Conservation (phyloP, 2,888 invertebrate genomes). For the Dryobota labecula region DNA sequence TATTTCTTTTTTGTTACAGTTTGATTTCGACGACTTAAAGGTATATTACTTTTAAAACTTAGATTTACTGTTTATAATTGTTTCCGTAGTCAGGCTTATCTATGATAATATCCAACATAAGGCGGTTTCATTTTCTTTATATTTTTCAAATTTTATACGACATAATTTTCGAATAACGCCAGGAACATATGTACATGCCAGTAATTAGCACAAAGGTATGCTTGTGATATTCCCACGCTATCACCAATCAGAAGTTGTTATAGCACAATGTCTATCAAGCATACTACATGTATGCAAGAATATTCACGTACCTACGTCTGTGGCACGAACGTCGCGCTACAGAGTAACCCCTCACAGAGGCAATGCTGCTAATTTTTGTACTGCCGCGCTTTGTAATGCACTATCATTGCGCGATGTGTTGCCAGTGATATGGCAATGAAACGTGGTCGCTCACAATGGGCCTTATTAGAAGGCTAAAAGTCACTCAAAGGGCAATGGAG, state of each 20-base stretch:
- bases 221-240: not conserved
- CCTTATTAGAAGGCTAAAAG: too few species aligned
- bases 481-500: too few species aligned
- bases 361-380: not conserved
- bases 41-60: conserved; percentile 28
- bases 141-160: not conserved
- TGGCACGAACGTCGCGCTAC: not conserved
- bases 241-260: not conserved
- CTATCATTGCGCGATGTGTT: not conserved
- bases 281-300: too few species aligned
- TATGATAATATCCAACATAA: not conserved
- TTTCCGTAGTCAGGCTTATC: not conserved
- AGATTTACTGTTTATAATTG: not conserved
- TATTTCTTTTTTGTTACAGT: conserved; percentile 54
- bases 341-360: not conserved
- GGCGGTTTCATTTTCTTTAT: not conserved
- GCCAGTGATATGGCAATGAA: too few species aligned
- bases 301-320: too few species aligned
- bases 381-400: too few species aligned
- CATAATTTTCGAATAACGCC: not conserved
- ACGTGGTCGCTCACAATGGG: too few species aligned
- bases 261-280: not conserved
- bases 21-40: conserved; percentile 26
- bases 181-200: not conserved
- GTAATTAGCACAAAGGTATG: not conserved